Percentiles rank a stretch among this genome's conserved stretches.
These are phyloP conservation scores for Teleogryllus occipitalis DNA, from an alignment of 1,140 invertebrate genomes.

Conservation along the genomic window DNA sequence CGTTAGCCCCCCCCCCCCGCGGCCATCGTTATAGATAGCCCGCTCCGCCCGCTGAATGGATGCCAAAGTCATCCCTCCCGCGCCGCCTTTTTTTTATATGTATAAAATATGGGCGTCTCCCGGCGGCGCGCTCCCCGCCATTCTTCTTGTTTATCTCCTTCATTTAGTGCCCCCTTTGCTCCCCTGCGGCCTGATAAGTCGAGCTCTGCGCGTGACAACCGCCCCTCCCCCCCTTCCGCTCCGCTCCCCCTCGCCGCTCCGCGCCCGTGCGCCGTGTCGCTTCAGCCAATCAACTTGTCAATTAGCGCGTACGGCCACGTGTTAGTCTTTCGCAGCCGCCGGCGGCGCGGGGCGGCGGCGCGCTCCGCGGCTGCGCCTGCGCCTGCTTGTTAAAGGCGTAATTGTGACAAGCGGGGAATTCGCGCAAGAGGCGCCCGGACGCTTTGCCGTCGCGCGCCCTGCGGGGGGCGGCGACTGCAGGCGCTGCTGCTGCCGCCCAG, in stretches of 20 bases:
- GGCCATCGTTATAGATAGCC: neutral
- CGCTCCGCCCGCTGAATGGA: neutral
- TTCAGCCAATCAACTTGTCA: constrained; percentile 4
- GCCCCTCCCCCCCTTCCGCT: neutral
- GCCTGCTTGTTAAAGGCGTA: neutral
- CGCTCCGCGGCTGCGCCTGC: too few species aligned
- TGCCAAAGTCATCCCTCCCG: neutral
- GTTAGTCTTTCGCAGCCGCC: neutral
- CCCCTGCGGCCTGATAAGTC: neutral
- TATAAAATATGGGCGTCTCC: neutral
- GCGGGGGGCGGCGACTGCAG: too few species aligned
- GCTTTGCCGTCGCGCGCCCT: neutral
- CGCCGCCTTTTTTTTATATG: neutral
- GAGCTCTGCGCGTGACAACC: constrained; percentile 7
- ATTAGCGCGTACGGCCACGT: neutral
- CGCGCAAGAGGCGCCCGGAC: neutral
- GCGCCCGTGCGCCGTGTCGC: constrained; percentile 6
- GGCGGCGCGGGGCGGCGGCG: too few species aligned
- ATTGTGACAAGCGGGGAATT: neutral
- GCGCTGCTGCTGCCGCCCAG: too few species aligned
- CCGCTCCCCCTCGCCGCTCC: neutral
- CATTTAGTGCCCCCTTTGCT: constrained; percentile 5
- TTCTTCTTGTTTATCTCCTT: constrained; percentile 10
- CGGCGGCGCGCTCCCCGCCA: constrained; percentile 10
- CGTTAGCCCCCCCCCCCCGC: neutral